Evolutionary conservation across 2,113 vertebrate species (phyloP), one percentile per base, ranked within the genome.

Genomic region (Bostrychus sinensis): DNA sequence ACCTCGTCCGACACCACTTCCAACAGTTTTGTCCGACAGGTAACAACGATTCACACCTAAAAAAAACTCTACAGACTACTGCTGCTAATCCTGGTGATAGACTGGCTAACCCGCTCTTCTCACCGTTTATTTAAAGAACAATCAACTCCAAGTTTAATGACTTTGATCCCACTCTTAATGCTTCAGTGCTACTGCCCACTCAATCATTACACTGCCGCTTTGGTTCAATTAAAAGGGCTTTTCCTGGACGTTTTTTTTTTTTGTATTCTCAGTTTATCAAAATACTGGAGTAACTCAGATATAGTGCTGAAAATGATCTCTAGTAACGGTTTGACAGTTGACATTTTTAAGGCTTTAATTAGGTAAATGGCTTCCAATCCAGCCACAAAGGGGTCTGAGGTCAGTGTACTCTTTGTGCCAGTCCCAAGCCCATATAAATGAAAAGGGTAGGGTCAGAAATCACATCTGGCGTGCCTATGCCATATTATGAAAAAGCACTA

Each of bases 1-100:
- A 98, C 96, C 11, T 98, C 96, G 13, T 98, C 96, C 0, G 96
- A 98, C 89, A 98, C 96, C 34, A 97, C 96, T n/a, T 98, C 96
- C 19, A 98, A 98, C 93, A 98, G 96, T 87, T 98, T 98, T 26
- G 95, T 98, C 71, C 92, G 95, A 76, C 95, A 97, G 95, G 95
- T 97, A 94, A 48, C 11, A 48, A 92, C 80, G 51, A 42, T 46
- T 70, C 50, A 64, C 51, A 6, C 58, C 20, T 75, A 71, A n/a
- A n/a, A n/a, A n/a, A n/a, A n/a, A 71, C 66, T 34, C 32, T n/a
- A 16, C 43, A 59, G n/a, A n/a, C n/a, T n/a, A n/a, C n/a, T 43
- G 59, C 55, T 12, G 5, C 36, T 70, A 62, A 80, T 80, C 67
- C 41, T 59, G 32, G 43, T 14, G 0, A 63, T 51, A 13, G 62